Conservation (phyloP, 2,888 invertebrate species). For the Alviniconcha strummeri region DNA sequence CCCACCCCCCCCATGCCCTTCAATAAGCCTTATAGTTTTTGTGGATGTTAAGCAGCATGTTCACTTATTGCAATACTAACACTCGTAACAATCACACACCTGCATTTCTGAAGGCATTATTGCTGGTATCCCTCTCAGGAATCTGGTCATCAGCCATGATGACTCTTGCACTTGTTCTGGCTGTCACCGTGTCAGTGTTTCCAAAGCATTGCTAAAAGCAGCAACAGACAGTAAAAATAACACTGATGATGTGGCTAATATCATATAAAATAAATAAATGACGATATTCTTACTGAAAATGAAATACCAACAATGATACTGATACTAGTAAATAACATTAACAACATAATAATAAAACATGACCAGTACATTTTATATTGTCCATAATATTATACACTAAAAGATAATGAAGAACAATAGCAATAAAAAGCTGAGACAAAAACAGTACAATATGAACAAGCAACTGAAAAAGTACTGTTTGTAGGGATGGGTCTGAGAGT, state of each 20-base stretch:
- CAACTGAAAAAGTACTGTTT: no score
- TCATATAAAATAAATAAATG: not conserved
- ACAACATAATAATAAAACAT: no score
- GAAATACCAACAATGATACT: not conserved
- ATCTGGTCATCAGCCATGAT: conserved; percentile 42
- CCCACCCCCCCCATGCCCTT: no score
- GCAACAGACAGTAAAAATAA: no score
- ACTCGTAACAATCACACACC: not conserved
- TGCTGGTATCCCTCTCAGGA: conserved; percentile 44
- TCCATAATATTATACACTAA: no score
- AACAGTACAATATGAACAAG: no score
- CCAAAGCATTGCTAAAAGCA: not conserved
- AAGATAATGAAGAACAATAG: no score
- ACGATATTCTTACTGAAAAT: not conserved
- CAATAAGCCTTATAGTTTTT: no score
- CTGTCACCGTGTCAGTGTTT: not conserved
- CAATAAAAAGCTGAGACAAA: no score
- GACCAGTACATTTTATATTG: not conserved
- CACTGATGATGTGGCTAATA: not conserved
- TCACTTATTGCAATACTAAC: no score
- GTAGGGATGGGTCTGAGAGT: no score
- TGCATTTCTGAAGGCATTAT: conserved; percentile 39
- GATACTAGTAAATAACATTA: not conserved
- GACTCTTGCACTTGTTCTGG: not conserved
- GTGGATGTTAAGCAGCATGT: no score